These are phyloP conservation scores for Deilephila porcellus DNA, from an alignment of 2,888 invertebrate species.

Conservation along the genomic window DNA sequence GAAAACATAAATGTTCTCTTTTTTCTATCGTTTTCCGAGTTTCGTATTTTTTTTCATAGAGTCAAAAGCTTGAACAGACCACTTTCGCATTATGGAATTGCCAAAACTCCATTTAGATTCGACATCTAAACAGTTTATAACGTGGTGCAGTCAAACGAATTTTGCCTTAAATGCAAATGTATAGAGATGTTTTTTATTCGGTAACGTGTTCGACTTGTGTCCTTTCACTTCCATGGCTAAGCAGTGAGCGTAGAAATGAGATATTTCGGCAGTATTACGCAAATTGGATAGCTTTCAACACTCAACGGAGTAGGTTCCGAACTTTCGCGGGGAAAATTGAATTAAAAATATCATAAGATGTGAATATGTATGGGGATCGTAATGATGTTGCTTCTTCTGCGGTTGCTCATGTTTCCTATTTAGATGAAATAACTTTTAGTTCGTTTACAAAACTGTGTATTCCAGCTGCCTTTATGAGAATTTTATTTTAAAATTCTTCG, in stretches of 20 bases:
- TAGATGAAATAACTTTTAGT: slow-evolving; percentile 53
- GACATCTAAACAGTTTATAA: slow-evolving; percentile 56
- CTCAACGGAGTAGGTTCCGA: slow-evolving; percentile 84
- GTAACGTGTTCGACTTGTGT: slow-evolving; percentile 45
- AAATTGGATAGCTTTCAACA: slow-evolving; percentile 86
- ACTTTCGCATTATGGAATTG: slow-evolving; percentile 85
- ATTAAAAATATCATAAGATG: slow-evolving; percentile 84
- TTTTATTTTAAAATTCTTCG: neutral
- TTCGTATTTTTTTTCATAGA: slow-evolving; percentile 82
- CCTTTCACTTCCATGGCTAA: slow-evolving; percentile 51
- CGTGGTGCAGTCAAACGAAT: slow-evolving; percentile 38
- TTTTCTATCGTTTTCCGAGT: slow-evolving; percentile 83
- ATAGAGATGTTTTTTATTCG: slow-evolving; percentile 46
- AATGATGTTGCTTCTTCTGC: slow-evolving; percentile 74
- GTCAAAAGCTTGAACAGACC: slow-evolving; percentile 85
- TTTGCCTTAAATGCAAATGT: slow-evolving; percentile 41
- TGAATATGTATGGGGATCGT: slow-evolving; percentile 79
- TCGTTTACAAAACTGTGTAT: slow-evolving; percentile 34
- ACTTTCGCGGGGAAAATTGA: slow-evolving; percentile 84
- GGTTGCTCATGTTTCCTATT: slow-evolving; percentile 53
- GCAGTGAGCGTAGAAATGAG: slow-evolving; percentile 84
- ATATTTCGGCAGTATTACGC: slow-evolving; percentile 85
- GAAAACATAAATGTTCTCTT: slow-evolving; percentile 83
- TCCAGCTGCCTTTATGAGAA: neutral
- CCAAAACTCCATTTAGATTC: slow-evolving; percentile 79